phyloP scores from a whole-genome alignment of 2,113 vertebrate species.

The Cariama cristata region DNA sequence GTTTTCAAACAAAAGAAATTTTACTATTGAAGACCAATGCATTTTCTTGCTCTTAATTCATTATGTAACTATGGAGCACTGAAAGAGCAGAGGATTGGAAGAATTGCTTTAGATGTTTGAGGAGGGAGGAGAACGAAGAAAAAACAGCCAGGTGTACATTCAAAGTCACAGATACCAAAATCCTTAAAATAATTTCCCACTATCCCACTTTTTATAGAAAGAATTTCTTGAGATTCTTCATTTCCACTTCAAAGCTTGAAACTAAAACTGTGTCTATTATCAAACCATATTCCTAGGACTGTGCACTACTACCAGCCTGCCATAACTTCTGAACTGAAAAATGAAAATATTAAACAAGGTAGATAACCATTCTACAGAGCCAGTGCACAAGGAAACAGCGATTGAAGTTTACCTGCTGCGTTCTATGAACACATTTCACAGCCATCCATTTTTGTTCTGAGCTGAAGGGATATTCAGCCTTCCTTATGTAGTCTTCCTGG shows the following conservation, averaged over 20 bases:
- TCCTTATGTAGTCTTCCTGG: constrained; percentile 90
- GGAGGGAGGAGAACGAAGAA: neutral
- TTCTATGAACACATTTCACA: constrained; percentile 90
- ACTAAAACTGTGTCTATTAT: neutral
- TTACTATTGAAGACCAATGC: neutral
- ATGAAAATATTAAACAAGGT: neutral
- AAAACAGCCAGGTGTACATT: neutral
- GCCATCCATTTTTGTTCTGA: constrained; percentile 99
- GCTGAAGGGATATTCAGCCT: constrained; percentile 92
- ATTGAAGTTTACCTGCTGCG: constrained; percentile 84
- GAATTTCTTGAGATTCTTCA: neutral
- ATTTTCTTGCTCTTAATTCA: neutral
- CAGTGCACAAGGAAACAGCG: neutral
- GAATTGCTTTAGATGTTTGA: neutral
- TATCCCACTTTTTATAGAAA: neutral
- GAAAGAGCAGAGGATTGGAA: neutral
- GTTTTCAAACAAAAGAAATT: neutral
- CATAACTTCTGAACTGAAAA: neutral
- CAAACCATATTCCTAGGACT: neutral
- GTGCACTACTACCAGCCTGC: neutral
- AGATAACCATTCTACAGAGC: neutral
- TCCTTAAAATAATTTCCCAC: neutral
- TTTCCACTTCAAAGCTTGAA: neutral
- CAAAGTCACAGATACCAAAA: neutral
- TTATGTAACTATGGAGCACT: neutral